phyloP scores from a whole-genome alignment of 1,140 invertebrate genomes.

The Dufourea novaeangliae region DNA sequence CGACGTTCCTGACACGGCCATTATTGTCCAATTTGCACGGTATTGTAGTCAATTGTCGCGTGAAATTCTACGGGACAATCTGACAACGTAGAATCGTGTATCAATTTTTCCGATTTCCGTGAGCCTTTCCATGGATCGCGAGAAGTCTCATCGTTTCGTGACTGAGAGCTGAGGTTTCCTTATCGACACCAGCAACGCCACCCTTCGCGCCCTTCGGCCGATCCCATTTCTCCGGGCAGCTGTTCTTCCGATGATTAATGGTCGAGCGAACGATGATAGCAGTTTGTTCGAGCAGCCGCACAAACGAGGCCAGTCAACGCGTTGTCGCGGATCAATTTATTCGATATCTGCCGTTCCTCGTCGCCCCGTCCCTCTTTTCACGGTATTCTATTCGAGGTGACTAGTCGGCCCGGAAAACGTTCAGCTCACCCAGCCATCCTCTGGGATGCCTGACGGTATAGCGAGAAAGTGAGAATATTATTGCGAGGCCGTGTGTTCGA shows the following conservation, averaged over 20 bases:
- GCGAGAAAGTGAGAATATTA: background rate
- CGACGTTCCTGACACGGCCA: no score
- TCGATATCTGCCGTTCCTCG: background rate
- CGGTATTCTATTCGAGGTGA: conserved; percentile 21
- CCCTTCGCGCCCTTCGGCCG: background rate
- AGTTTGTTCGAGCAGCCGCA: conserved; percentile 59
- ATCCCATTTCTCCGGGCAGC: conserved; percentile 40
- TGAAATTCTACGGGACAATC: conserved; percentile 11
- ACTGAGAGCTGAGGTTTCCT: conserved; percentile 1
- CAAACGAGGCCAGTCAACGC: conserved; percentile 48
- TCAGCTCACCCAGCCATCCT: background rate
- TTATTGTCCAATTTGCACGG: no score
- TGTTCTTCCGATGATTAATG: conserved; percentile 67
- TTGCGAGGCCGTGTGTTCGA: background rate
- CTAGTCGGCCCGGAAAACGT: background rate
- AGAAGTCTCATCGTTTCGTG: background rate
- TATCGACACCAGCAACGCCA: conserved; percentile 23
- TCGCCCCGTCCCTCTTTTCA: background rate
- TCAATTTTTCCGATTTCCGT: background rate
- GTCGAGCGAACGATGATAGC: conserved; percentile 65
- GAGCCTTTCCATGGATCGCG: background rate
- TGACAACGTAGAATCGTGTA: background rate
- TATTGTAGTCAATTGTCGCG: no score
- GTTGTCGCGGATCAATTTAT: conserved; percentile 31
- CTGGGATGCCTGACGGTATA: no score